These are phyloP conservation scores for Trissonchulus latispiculum DNA, from an alignment of 2,888 invertebrate species.

Conservation along the genomic window DNA sequence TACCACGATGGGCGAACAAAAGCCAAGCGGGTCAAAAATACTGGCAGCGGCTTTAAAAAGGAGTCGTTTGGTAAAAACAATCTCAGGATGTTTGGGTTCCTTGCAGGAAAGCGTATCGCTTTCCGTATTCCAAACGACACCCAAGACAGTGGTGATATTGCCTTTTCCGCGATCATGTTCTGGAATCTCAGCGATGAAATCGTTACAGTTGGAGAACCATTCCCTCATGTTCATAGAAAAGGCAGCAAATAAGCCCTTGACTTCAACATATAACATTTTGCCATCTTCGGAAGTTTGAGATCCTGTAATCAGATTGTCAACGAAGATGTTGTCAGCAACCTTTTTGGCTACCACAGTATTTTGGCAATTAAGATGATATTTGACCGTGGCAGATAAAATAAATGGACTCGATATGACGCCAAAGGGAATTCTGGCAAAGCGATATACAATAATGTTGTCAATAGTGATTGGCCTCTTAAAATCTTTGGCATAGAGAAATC, in stretches of 20 bases:
- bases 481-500: constrained; percentile 23
- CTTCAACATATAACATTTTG: not conserved
- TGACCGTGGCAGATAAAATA: not conserved
- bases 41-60: too few species aligned
- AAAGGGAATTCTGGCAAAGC: constrained; percentile 17
- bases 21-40: too few species aligned
- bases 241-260: not conserved
- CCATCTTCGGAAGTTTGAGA: not conserved
- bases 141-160: not conserved
- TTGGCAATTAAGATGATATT: not conserved
- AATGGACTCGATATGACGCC: constrained; percentile 10
- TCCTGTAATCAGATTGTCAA: constrained; percentile 12
- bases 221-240: constrained; percentile 8
- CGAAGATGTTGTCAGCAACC: not conserved
- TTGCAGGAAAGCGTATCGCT: not conserved
- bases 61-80: too few species aligned
- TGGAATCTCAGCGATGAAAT: not conserved
- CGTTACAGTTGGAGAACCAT: not conserved
- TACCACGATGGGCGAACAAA: too few species aligned
- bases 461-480: not conserved
- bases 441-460: constrained; percentile 1
- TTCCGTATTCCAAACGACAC: constrained; percentile 6
- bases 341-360: not conserved
- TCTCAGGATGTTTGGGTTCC: not conserved
- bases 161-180: not conserved